Percentiles rank a stretch among this genome's conserved stretches.
Evolutionary conservation across 2,113 vertebrate genomes (phyloP).

Genomic region (Chascanopsetta lugubris): DNA sequence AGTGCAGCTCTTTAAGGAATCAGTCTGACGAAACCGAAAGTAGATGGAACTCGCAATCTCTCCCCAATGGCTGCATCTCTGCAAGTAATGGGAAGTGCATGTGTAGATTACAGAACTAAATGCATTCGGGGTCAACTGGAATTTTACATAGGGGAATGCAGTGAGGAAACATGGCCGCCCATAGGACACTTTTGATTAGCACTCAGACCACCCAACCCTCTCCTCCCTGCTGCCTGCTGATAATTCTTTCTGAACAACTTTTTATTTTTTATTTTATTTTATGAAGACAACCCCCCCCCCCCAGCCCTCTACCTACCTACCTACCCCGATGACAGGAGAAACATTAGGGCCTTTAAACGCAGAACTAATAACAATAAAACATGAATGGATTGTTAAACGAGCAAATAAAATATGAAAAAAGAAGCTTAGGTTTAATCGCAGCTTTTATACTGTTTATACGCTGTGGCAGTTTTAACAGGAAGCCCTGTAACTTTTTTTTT

Average conservation of each 20-base stretch:
- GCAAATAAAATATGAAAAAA: constrained; percentile 56
- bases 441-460: constrained; percentile 42
- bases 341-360: constrained; percentile 47
- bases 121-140: not conserved
- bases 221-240: not conserved
- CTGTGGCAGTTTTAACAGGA: constrained; percentile 29
- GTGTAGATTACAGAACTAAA: not conserved
- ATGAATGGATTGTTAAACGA: constrained; percentile 36
- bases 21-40: not conserved
- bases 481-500: constrained; percentile 15
- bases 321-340: constrained; percentile 14
- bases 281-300: constrained; percentile 4
- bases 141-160: not conserved
- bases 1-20: not conserved
- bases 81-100: not conserved
- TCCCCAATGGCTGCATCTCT: not conserved
- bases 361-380: constrained; percentile 47
- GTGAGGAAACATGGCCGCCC: not conserved
- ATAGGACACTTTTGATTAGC: not conserved
- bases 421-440: constrained; percentile 43
- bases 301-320: no score
- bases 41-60: not conserved
- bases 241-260: constrained; percentile 17
- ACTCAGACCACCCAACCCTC: not conserved
- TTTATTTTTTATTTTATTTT: no score